Evolutionary conservation across 1,140 invertebrate species (phyloP).

Genomic region (Drosophila oshimai): DNA sequence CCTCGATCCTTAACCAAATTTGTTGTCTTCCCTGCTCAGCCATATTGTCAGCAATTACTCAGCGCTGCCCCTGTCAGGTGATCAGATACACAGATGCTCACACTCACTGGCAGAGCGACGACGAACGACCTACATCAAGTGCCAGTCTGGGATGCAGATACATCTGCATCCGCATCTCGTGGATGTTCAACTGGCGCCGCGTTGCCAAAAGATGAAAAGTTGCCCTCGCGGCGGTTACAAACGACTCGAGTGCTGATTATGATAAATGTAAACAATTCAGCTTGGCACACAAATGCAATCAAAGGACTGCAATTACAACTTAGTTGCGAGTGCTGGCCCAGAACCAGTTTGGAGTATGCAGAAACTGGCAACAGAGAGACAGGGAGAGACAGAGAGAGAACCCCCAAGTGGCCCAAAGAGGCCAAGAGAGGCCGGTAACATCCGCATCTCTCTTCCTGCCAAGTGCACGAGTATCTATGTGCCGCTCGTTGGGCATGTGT

Average conservation of each 20-base stretch:
- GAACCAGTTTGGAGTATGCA: constrained; percentile 56
- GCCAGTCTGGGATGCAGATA: constrained; percentile 22
- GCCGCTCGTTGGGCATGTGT: constrained; percentile 29
- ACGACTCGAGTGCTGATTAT: constrained; percentile 63
- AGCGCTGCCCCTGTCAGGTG: constrained; percentile 41
- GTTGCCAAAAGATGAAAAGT: constrained; percentile 61
- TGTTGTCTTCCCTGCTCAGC: constrained; percentile 61
- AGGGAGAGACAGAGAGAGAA: neutral
- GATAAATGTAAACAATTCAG: constrained; percentile 79
- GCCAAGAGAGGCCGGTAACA: constrained; percentile 4
- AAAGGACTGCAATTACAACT: constrained; percentile 77
- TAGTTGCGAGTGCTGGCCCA: constrained; percentile 13
- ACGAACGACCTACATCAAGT: constrained; percentile 33
- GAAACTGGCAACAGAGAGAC: neutral
- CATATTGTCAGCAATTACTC: constrained; percentile 72
- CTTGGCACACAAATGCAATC: constrained; percentile 76
- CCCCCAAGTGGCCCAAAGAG: constrained; percentile 46
- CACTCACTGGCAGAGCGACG: neutral
- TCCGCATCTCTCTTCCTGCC: constrained; percentile 41
- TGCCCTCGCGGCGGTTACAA: constrained; percentile 57
- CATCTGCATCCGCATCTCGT: constrained; percentile 9
- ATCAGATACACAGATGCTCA: constrained; percentile 34
- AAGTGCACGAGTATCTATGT: constrained; percentile 20
- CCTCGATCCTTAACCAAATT: constrained; percentile 20
- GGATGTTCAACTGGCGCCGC: constrained; percentile 63